Percentiles rank a stretch among this genome's conserved stretches.
Conservation (phyloP, 2,797 vertebrate genomes). For the Pangasius larnaudii region DNA sequence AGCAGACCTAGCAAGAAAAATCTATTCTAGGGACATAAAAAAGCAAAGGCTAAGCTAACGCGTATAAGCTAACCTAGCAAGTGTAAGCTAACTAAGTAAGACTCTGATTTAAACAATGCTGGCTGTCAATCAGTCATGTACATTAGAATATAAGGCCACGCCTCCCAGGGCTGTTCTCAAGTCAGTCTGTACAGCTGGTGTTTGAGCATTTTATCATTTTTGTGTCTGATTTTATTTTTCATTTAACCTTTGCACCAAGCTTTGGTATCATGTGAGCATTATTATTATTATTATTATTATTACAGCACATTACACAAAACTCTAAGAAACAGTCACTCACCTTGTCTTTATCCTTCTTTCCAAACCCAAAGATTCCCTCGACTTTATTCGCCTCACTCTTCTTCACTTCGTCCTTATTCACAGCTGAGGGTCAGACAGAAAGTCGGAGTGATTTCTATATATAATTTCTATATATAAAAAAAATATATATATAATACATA, state of each 20-base stretch:
- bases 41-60: neutral
- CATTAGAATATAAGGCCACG: neutral
- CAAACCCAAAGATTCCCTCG: constrained; percentile 48
- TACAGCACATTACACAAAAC: neutral
- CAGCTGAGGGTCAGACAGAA: constrained; percentile 30
- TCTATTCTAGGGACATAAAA: neutral
- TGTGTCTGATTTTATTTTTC: neutral
- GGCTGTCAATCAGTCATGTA: neutral
- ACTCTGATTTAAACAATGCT: neutral
- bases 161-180: neutral
- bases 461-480: neutral
- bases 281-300: no score
- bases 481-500: no score
- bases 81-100: neutral
- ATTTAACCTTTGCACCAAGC: neutral
- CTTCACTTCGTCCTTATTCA: constrained; percentile 30
- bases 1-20: neutral
- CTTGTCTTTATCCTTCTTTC: constrained; percentile 40
- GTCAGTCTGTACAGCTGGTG: neutral
- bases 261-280: neutral
- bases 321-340: neutral
- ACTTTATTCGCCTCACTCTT: constrained; percentile 32
- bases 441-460: neutral
- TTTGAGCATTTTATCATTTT: neutral
- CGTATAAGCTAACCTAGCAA: neutral